Percentiles rank a stretch among this genome's conserved stretches.
Conservation (phyloP, 2,797 vertebrate genomes). For the Anolis apletophallus region DNA sequence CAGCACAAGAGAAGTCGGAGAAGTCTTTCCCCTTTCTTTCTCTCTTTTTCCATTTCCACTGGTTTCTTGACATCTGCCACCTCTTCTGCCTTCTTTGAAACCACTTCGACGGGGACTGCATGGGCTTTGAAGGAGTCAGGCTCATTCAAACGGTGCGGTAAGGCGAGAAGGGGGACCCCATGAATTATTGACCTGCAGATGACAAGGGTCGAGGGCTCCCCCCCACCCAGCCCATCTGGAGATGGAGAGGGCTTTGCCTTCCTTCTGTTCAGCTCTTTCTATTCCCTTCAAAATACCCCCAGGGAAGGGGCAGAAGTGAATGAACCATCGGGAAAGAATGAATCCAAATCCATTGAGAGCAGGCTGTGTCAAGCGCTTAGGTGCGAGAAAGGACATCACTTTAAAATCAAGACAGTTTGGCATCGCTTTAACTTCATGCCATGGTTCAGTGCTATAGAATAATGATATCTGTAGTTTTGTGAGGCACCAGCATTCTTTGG, state of each 20-base stretch:
- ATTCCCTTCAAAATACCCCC: neutral
- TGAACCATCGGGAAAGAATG: neutral
- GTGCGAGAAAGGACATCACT: too few species aligned
- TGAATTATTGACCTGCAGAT: constrained; percentile 67
- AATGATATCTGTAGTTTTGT: too few species aligned
- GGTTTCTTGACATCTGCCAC: constrained; percentile 55
- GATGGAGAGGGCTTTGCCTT: neutral
- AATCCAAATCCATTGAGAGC: too few species aligned
- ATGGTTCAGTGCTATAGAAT: too few species aligned
- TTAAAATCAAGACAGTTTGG: too few species aligned
- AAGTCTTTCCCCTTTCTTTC: too few species aligned
- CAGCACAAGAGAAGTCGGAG: neutral
- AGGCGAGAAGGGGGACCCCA: constrained; percentile 57
- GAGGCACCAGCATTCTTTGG: too few species aligned
- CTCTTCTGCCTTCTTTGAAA: neutral
- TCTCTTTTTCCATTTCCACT: neutral
- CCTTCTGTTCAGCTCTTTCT: constrained; percentile 24
- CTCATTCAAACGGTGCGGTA: constrained; percentile 57
- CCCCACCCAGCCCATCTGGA: constrained; percentile 66
- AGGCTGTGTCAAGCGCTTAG: too few species aligned
- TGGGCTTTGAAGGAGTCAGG: constrained; percentile 26
- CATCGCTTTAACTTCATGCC: too few species aligned
- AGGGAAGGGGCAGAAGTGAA: neutral
- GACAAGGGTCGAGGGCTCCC: constrained; percentile 53
- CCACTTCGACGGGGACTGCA: constrained; percentile 41